Evolutionary conservation across 2,888 invertebrate genomes (phyloP).

Genomic region (Ophion costatus): DNA sequence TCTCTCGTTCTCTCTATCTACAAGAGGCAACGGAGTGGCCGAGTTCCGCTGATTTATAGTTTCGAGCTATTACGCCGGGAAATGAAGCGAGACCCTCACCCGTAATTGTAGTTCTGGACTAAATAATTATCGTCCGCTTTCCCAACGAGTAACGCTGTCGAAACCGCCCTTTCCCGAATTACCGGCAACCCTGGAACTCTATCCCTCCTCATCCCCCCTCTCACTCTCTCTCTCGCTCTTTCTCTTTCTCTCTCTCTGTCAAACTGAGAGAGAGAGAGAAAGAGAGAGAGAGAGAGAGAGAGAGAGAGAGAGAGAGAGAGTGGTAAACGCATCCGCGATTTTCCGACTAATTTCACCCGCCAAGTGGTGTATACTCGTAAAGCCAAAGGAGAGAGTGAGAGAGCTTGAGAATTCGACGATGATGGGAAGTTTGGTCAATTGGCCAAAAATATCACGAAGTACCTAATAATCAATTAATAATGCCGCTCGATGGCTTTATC

Average conservation of each 20-base stretch:
- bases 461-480: background rate
- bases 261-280: background rate
- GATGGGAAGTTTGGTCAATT: background rate
- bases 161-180: slow-evolving; percentile 49
- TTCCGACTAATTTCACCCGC: slow-evolving; percentile 63
- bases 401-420: background rate
- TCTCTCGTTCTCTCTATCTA: slow-evolving; percentile 7
- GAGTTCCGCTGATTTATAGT: slow-evolving; percentile 61
- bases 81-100: slow-evolving; percentile 64
- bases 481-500: background rate
- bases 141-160: slow-evolving; percentile 39
- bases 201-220: slow-evolving; percentile 22
- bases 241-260: background rate
- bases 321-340: slow-evolving; percentile 43
- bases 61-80: slow-evolving; percentile 63
- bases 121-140: slow-evolving; percentile 69
- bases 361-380: slow-evolving; percentile 10
- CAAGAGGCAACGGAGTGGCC: slow-evolving; percentile 12
- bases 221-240: slow-evolving; percentile 2
- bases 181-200: background rate
- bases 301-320: background rate
- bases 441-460: background rate
- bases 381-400: background rate
- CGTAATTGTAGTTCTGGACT: slow-evolving; percentile 68
- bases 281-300: background rate